Percentiles rank a stretch among this genome's conserved stretches.
Conservation (phyloP, 2,888 invertebrate genomes). For the Lacanobia wlatinum region DNA sequence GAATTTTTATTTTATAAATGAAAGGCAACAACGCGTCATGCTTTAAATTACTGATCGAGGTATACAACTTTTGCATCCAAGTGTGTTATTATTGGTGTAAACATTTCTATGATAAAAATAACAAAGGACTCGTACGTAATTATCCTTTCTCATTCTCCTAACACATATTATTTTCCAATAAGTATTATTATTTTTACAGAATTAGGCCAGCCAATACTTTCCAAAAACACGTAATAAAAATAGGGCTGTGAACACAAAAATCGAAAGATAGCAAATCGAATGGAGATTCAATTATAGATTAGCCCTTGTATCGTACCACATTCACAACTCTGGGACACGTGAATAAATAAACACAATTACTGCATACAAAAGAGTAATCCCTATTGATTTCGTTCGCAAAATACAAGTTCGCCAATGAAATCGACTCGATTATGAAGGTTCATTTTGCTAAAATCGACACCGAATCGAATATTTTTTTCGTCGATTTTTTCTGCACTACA, state of each 20-base stretch:
- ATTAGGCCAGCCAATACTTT: slow-evolving; percentile 45
- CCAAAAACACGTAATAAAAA: slow-evolving; percentile 63
- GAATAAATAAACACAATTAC: slow-evolving; percentile 91
- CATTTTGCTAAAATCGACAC: slow-evolving; percentile 82
- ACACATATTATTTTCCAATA: not conserved
- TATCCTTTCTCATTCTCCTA: slow-evolving; percentile 6
- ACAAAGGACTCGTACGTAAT: not conserved
- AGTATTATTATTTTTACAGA: slow-evolving; percentile 40
- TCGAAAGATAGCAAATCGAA: slow-evolving; percentile 86
- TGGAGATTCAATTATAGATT: slow-evolving; percentile 91
- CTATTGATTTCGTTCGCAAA: slow-evolving; percentile 84
- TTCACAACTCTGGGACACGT: slow-evolving; percentile 87
- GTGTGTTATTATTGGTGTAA: not conserved
- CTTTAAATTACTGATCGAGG: not conserved
- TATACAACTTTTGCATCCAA: not conserved
- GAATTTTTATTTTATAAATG: not conserved
- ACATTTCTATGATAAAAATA: not conserved
- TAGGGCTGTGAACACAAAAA: slow-evolving; percentile 76
- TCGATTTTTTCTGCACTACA: slow-evolving; percentile 85
- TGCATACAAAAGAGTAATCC: slow-evolving; percentile 87
- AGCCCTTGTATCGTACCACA: slow-evolving; percentile 87
- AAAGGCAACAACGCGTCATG: not conserved
- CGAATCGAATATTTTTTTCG: slow-evolving; percentile 82
- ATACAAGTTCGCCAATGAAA: slow-evolving; percentile 79
- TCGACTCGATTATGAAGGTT: slow-evolving; percentile 80